Base-by-base conservation (phyloP, 1,140 invertebrate genomes). In the Pseudobourletiella spinata region DNA sequence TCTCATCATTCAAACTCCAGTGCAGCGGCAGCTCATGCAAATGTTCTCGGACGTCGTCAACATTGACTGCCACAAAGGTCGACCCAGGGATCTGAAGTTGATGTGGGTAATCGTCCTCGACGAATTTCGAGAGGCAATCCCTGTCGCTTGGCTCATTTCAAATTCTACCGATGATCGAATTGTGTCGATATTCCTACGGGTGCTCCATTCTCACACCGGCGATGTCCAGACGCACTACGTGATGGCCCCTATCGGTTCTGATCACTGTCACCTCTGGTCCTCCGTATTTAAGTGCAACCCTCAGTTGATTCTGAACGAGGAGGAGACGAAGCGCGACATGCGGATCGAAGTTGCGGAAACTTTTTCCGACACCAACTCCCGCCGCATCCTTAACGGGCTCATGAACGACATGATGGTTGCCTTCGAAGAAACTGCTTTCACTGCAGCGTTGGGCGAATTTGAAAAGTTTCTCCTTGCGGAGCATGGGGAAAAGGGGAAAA, bases 1-100 rank as follows among this genome's bases (percentile, higher is more conserved):
- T 56, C 30, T 68, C 24, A 48, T 68, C 16, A 15, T 68, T 14
- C 66, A 68, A 59, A 68, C 66, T 11, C 66, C 66, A 24, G 50
- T 65, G 18, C 66, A 68, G 22, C 59, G 66, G n/a, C 59, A 64
- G 28, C 25, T 68, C 8, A 35, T 68, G 29, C 59, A 65, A 54
- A 56, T 59, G 56, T 64, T 64, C 48, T 39, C 52, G 14, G 35
- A 57, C 22, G 52, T 68, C 1, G 29, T 68, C 11, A 26, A 54
- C n/a, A 35, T 65, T n/a, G 66, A 68, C 35, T 43, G 61, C 3
- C 39, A 58, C 16, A 56, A 66, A 28, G 55, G 61, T 20, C 59
- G 63, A 29, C 24, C 24, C 14, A 51, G 22, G 16, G 59, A 65
- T 51, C 26, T 64, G 35, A 64, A 65, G 24, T 44, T 68, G 20